Base-by-base conservation (phyloP, 2,113 vertebrate species). In the Oxyruncus cristatus region DNA sequence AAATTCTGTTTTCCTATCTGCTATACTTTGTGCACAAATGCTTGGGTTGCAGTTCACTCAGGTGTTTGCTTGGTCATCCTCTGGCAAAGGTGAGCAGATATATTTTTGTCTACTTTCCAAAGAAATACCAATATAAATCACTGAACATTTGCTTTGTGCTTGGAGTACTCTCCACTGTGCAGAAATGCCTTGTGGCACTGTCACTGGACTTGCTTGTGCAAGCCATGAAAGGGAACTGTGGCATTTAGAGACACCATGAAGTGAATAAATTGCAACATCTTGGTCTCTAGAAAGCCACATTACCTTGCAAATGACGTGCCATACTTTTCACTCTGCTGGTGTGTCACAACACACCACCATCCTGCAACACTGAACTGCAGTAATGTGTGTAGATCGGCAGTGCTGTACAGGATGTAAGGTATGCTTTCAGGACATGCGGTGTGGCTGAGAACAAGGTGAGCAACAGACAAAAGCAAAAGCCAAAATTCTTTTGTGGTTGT, bases 71-170 rank as follows among this genome's bases (percentile, higher is more conserved):
- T 73, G 42, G 35, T 88, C 89, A 73, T 85, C 46, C 55, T 72
- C 46, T 2, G 4, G 28, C 63, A n/a, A 37, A 74, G 79, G 56
- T 56, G 59, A 90, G 76, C 12, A 73, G 70, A 23, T 62, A 70
- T 0, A 33, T 17, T 73, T 89, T 71, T 84, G 27, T 39, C 76
- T 92, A 1, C 88, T 79, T 95, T 74, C 55, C 24, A 20, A 59
- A 93, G 68, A 87, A 63, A 77, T 55, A 62, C 21, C 27, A 26
- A 0, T 74, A 18, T 39, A 72, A 92, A 56, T 71, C 78, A 92
- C 42, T 78, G 85, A 74, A 78, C 35, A 56, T 90, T 95, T 73
- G 41, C 27, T 77, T 58, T 59, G 62, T 96, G 46, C 63, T 88
- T 72, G 67, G 47, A 88, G 61, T 83, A 44, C 50, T 66, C 62